These are phyloP conservation scores for Oncorhynchus masou DNA, from an alignment of 2,113 vertebrate genomes.

Conservation along the genomic window DNA sequence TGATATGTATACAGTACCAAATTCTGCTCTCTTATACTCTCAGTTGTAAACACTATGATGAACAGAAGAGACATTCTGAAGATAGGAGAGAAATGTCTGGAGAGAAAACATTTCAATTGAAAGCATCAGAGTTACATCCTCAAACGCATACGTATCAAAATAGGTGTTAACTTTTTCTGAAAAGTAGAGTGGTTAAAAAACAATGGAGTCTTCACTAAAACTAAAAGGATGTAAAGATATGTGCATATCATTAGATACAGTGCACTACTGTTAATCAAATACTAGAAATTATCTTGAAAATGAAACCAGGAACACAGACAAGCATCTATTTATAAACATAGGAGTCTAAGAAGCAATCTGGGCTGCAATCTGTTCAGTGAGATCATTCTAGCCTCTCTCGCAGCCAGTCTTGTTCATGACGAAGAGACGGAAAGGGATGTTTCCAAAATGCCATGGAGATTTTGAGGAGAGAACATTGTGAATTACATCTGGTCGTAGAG, in stretches of 20 bases:
- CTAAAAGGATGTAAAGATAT: neutral
- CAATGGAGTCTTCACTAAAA: neutral
- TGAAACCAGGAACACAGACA: conserved; percentile 37
- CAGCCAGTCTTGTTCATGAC: conserved; percentile 35
- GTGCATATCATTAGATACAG: conserved; percentile 8
- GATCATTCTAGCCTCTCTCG: conserved; percentile 58
- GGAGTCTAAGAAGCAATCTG: conserved; percentile 67
- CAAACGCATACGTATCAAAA: neutral
- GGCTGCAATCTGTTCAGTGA: conserved; percentile 66
- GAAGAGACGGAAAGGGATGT: neutral
- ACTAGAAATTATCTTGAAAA: conserved; percentile 46
- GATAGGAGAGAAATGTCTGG: too few relatives aligned
- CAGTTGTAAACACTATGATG: too few relatives aligned
- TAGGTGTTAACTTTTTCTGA: neutral
- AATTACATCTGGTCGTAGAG: too few relatives aligned
- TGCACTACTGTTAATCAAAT: conserved; percentile 32
- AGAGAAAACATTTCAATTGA: too few relatives aligned
- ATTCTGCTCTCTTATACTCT: too few relatives aligned
- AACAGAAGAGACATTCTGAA: too few relatives aligned
- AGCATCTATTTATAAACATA: conserved; percentile 61
- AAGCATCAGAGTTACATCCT: neutral
- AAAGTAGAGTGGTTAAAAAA: neutral
- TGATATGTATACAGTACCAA: neutral
- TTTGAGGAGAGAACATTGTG: neutral
- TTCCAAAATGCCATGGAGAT: conserved; percentile 27